Evolutionary conservation across 2,888 invertebrate genomes (phyloP), one percentile per base, ranked within the genome.

Genomic region (Stenodera caucasica): DNA sequence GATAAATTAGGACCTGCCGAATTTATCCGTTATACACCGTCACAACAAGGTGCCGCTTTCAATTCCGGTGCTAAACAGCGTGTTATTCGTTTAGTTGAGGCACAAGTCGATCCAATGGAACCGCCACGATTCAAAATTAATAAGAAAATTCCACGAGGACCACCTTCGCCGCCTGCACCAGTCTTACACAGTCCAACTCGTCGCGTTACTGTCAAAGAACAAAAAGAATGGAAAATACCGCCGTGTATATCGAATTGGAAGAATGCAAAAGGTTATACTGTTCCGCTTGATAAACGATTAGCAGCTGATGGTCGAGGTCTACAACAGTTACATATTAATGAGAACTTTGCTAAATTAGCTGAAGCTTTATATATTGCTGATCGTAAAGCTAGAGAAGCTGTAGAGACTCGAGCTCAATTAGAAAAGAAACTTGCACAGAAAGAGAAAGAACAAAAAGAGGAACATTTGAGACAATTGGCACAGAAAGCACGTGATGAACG

Each of bases 161-260:
- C 99, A 0, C 98, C 99, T 0, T 98, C 98, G 0, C 99, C 99
- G 0, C 99, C 99, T 15, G 98, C 99, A 7, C 98, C 99, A 0
- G 98, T 99, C 11, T 86, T 99, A 81, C 99, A 99, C 82, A 98
- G 98, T 0, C 99, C 99, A 0, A 97, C 98, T 0, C 85, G 98
- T 56, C 91, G 98, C 78, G 96, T 97, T 0, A 97, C 98, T 2
- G 98, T 98, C 0, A 98, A 98, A 77, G 99, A 99, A 78, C 99
- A 99, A 78, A 90, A 97, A 63, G 99, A 99, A 79, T 99, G 99
- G 99, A 98, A 98, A 82, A 92, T 94, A 68, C 99, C 99, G 7
- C 99, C 99, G 0, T 99, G 98, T 74, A 98, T 99, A 67, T 96
- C 95, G 0, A 99, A 99, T 78, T 99, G 99, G 99, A 99, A 99